Conservation (phyloP, 2,888 invertebrate genomes). For the Microdon myrmicae region DNA sequence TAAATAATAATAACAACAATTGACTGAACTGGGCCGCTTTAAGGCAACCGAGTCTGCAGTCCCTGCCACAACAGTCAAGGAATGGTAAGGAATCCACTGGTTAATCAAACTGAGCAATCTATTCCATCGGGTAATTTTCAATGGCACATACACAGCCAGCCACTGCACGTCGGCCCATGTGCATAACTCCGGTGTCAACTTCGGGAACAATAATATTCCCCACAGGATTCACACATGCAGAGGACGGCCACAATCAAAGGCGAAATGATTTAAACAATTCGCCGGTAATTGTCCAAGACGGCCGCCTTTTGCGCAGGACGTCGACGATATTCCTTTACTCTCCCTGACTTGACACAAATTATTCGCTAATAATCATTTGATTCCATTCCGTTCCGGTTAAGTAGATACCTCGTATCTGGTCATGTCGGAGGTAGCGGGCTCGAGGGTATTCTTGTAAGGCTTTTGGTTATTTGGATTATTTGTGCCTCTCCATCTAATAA, state of each 20-base stretch:
- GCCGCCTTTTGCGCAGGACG: constrained; percentile 24
- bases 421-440: no score
- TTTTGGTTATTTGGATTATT: constrained; percentile 36
- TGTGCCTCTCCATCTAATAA: constrained; percentile 46
- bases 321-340: constrained; percentile 26
- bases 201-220: constrained; percentile 45
- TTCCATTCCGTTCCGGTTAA: constrained; percentile 52
- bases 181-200: constrained; percentile 27
- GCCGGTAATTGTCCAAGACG: constrained; percentile 46
- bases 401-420: constrained; percentile 24
- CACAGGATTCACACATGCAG: constrained; percentile 32
- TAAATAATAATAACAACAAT: constrained; percentile 49
- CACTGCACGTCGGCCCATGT: constrained; percentile 4
- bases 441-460: constrained; percentile 18
- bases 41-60: neutral
- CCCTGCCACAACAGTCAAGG: constrained; percentile 2
- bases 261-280: constrained; percentile 52
- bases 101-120: constrained; percentile 51
- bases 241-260: constrained; percentile 49
- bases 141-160: constrained; percentile 39
- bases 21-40: constrained; percentile 41
- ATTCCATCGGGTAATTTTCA: constrained; percentile 39
- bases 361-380: constrained; percentile 51
- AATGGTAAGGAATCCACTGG: constrained; percentile 31
- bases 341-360: constrained; percentile 50